A percentile compares a stretch with the other conserved stretches of the same genome.
phyloP scores from a whole-genome alignment of 2,797 vertebrate species.

The Thripadectes ignobilis region DNA sequence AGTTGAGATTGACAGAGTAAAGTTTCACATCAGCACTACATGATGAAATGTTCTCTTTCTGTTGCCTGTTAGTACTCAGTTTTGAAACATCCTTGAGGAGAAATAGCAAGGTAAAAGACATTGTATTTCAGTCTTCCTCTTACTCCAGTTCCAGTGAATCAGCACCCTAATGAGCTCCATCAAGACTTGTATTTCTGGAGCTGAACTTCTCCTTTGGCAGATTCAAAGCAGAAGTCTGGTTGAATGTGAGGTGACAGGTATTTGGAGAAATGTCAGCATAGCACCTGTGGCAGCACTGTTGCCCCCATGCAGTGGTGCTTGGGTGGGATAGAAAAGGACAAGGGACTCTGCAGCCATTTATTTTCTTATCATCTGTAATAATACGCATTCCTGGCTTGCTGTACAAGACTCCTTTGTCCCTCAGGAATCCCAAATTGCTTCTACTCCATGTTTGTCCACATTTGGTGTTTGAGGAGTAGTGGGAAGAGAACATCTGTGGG shows the following conservation, averaged over 20 bases:
- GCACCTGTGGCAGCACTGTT: background rate
- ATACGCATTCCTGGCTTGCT: background rate
- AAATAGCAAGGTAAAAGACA: background rate
- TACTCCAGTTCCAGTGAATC: background rate
- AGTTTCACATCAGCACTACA: background rate
- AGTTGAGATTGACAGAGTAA: background rate
- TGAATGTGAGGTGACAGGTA: background rate
- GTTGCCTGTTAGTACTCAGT: background rate
- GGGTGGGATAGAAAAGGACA: background rate
- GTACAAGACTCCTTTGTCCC: background rate
- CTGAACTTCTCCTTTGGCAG: background rate
- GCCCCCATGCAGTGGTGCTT: background rate
- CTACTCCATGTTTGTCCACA: background rate
- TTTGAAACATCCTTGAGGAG: background rate
- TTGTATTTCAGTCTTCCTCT: accelerated
- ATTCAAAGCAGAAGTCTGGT: background rate
- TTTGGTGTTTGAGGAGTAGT: background rate
- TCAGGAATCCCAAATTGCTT: background rate
- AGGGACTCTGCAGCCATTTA: background rate
- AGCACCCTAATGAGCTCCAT: background rate
- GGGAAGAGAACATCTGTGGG: background rate
- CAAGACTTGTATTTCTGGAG: background rate
- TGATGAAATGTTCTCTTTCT: background rate
- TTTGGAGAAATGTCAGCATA: background rate
- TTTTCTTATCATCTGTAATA: background rate